These are phyloP conservation scores for Heteronetta atricapilla DNA, from an alignment of 2,113 vertebrate species.

Conservation along the genomic window DNA sequence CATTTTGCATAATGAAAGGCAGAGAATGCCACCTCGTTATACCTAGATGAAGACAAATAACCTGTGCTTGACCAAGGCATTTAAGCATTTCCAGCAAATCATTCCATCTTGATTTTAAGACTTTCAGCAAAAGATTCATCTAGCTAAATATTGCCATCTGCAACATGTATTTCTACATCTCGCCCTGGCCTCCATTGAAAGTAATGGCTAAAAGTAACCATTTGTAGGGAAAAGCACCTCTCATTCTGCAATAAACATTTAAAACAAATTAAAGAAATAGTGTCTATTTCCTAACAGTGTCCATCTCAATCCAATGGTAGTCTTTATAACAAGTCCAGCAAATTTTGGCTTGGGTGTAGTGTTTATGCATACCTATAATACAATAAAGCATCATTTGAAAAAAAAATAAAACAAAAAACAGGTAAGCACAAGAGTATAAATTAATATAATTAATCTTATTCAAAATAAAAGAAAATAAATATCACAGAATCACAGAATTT, in stretches of 20 bases:
- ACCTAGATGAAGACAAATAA: not conserved
- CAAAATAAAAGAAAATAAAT: not conserved
- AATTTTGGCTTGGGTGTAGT: not conserved
- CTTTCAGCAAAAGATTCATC: not conserved
- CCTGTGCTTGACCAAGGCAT: not conserved
- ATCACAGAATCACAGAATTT: too few relatives aligned
- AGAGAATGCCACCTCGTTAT: not conserved
- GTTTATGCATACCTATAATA: not conserved
- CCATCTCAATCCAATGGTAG: not conserved
- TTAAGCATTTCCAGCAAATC: not conserved
- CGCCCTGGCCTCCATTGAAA: not conserved
- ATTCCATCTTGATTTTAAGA: not conserved
- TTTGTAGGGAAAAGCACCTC: not conserved
- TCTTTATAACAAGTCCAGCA: not conserved
- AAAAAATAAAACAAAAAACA: not conserved
- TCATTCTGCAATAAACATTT: not conserved
- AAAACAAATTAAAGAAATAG: accelerated
- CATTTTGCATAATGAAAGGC: not conserved
- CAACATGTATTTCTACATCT: not conserved
- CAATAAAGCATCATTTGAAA: not conserved
- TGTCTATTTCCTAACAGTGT: not conserved
- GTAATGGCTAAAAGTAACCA: not conserved
- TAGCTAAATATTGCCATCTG: not conserved
- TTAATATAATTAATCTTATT: not conserved
- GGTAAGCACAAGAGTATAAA: not conserved